Evolutionary conservation across 2,888 invertebrate genomes (phyloP), one percentile per base, ranked within the genome.

Genomic region (Teinopalpus imperialis): DNA sequence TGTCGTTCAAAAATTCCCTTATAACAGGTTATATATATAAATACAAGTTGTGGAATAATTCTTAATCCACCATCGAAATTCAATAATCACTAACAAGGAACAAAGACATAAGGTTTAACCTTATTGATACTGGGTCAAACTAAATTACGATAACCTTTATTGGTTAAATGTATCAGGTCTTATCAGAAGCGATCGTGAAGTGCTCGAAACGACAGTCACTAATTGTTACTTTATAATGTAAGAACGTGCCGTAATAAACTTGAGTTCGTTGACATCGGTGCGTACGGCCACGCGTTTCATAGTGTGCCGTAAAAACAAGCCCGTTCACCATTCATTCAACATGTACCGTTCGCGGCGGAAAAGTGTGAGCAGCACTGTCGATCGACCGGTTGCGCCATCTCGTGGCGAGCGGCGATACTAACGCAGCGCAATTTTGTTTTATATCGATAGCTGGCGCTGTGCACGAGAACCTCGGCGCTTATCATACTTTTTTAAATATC

Each of bases 231-330:
- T 51, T 54, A 52, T 52, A 31, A 47, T 53, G 48, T 50, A 56
- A 58, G 54, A 59, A 58, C 57, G 53, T 56, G 63, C 53, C 55
- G 59, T 60, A 66, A 67, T 68, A 71, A 69, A 64, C 57, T 59
- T 54, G 63, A 66, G 86, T 75, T 86, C 83, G 71, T 81, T 82
- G 82, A 82, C 81, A 70, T 66, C 63, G 45, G 57, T 66, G 73
- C 68, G 77, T 80, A 78, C 74, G 73, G 65, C 69, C 57, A 69
- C 66, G 74, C 63, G 69, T 65, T 66, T 63, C 64, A 60, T 70
- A 68, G 66, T 72, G 69, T 66, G 67, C 66, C 67, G 74, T 67
- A 75, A 74, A 72, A 73, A 74, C 65, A 65, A 63, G 64, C 62
- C 57, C 60, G 54, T 52, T 63, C 67, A 72, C 80, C 85, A 82